Evolutionary conservation across 2,888 invertebrate species (phyloP), one percentile per base, ranked within the genome.

Genomic region (Tubiluchus corallicola): DNA sequence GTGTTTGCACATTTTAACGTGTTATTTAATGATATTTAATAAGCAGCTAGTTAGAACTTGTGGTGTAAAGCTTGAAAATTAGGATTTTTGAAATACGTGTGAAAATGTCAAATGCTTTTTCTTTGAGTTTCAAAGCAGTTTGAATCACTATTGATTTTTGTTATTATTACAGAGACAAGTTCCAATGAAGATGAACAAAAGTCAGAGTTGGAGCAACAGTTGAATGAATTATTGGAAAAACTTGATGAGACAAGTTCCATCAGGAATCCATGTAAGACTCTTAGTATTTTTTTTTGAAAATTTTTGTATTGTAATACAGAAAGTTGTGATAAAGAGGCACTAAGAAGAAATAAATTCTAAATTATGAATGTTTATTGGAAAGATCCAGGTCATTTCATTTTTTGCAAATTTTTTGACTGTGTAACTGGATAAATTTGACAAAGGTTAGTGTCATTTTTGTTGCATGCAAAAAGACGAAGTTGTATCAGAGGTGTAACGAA

Each of bases 211-310:
- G 65, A 66, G 44, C 62, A 64, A 18, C 67, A 68, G 48, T 60
- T 74, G 21, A 57, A 64, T 37, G 67, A 70, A 51, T 58, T 79
- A 40, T 68, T 77, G 45, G 74, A 74, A 48, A 65, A 76, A 21
- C 63, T 75, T 49, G 74, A 73, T 50, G 73, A 73, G 57, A 72
- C 74, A 45, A 72, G 74, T 55, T 65, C 68, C n/a, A 60, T 76
- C 4, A 71, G 72, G 50, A 73, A 74, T 55, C 71, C 71, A 16
- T 56, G 47, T 47, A 17, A 5, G 5, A 9, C 5, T n/a, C 5
- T 9, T 9, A n/a, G 5, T 29, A 29, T n/a, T n/a, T 29, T n/a
- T n/a, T n/a, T n/a, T 29, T n/a, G 5, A 29, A 29, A 29, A 9
- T 9, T 9, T 9, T 5, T 29, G n/a, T 9, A 9, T 29, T 29